Conservation (phyloP, 2,797 vertebrate genomes). For the Manis crassicaudata region DNA sequence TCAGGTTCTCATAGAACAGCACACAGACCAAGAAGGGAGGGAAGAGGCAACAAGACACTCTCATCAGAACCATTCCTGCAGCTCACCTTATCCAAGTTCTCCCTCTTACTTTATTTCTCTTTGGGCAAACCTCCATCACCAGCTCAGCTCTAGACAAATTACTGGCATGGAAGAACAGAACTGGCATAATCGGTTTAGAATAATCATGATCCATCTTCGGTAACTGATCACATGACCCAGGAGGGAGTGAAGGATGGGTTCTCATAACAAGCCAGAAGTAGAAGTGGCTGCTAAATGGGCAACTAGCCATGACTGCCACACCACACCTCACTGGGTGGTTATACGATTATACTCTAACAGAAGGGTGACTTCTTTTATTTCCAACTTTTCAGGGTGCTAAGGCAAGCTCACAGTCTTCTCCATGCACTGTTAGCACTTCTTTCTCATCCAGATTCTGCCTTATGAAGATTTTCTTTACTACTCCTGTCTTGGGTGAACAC, state of each 20-base stretch:
- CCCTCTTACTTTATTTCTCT: not conserved
- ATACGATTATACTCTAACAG: not conserved
- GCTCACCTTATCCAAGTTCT: fast-evolving
- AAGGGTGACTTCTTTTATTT: not conserved
- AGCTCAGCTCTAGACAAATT: not conserved
- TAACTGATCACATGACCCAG: not conserved
- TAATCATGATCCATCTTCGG: not conserved
- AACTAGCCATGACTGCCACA: not conserved
- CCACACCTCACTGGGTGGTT: not conserved
- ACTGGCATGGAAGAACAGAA: not conserved
- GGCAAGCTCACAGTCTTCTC: not conserved
- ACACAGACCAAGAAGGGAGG: not conserved
- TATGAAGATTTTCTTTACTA: not conserved
- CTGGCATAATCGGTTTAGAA: not conserved
- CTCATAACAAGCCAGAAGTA: not conserved
- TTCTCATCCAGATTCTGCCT: not conserved
- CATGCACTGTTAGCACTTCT: not conserved
- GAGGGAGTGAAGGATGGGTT: not conserved
- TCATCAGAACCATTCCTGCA: not conserved
- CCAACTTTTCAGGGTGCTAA: not conserved
- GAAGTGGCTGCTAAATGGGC: not conserved
- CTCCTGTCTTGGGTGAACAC: not conserved
- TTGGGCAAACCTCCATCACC: not conserved
- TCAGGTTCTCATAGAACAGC: not conserved
- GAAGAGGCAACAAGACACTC: fast-evolving